Evolutionary conservation across 2,113 vertebrate genomes (phyloP).

Genomic region (Melanerpes aurifrons): DNA sequence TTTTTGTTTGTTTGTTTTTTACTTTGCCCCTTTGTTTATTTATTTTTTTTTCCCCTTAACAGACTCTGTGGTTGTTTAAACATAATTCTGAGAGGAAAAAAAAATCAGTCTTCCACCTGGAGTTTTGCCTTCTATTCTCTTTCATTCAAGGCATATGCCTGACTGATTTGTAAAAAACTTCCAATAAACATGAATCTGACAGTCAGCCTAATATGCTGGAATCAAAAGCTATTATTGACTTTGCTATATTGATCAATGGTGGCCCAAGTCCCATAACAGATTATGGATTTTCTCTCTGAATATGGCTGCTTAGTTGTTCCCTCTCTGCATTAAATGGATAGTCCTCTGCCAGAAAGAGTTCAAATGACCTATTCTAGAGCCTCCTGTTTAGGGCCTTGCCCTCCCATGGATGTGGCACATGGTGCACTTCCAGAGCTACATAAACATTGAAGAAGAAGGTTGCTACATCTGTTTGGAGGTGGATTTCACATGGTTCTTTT

Average conservation of each 20-base stretch:
- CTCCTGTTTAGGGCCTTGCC: background rate
- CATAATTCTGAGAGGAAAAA: background rate
- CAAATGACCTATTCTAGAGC: background rate
- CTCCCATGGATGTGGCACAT: background rate
- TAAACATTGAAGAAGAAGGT: background rate
- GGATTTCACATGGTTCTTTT: background rate
- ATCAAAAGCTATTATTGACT: conserved; percentile 74
- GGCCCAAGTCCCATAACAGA: conserved; percentile 13
- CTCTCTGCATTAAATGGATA: conserved; percentile 21
- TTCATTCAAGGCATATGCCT: conserved; percentile 14
- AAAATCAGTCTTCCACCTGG: background rate
- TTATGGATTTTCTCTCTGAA: conserved; percentile 14
- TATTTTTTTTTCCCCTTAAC: no score
- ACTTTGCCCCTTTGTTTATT: no score
- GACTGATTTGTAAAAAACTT: conserved; percentile 63
- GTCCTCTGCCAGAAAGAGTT: conserved; percentile 24
- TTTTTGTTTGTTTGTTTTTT: no score
- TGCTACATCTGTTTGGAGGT: fast-evolving
- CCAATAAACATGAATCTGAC: conserved; percentile 66
- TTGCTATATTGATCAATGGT: conserved; percentile 63
- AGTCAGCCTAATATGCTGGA: conserved; percentile 62
- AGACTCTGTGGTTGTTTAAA: background rate
- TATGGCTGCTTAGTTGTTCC: background rate
- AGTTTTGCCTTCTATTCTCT: background rate
- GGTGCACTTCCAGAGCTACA: background rate